Evolutionary conservation across 2,113 vertebrate genomes (phyloP), one percentile per base, ranked within the genome.

Genomic region (Pedetes capensis): DNA sequence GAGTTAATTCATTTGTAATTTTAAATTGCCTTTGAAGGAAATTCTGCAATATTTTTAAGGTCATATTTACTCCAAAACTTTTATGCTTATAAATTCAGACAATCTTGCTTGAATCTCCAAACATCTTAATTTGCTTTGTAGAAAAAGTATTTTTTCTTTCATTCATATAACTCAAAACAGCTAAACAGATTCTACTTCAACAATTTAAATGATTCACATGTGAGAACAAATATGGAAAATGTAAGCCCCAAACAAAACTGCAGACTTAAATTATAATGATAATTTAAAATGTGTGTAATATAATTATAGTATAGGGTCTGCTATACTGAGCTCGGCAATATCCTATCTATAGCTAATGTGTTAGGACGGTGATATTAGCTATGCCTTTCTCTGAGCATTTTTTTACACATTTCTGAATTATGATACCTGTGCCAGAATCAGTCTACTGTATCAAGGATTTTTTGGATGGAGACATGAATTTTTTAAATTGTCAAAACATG

Each of bases 401-500:
- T 97, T 98, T 98, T 98, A 98, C 98, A 98, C 97, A 98, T 97
- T 98, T 98, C 97, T 98, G 94, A 98, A 98, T 97, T 97, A 97
- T 82, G 94, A 98, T 98, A 98, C 97, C 97, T 98, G 98, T 98
- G 98, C 98, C 98, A 98, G 97, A 98, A 95, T 97, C 97, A 97
- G 97, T 98, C 98, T 98, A 97, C 97, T 98, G 97, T 97, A 98
- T 98, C 98, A 98, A 98, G 98, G 98, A 98, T 98, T 98, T 98
- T 98, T 98, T 98, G 98, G 98, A 98, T 98, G 97, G 96, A 98
- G 98, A 98, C 98, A 98, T 97, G 97, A 98, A 98, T 97, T 95
- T 98, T 98, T 95, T 82, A 97, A 97, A 98, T 98, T 98, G 98
- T 98, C 98, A 98, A 98, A 98, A 98, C 98, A 97, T 98, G 98